Evolutionary conservation across 2,113 vertebrate species (phyloP), one percentile per base, ranked within the genome.

Genomic region (Heterochromis multidens): DNA sequence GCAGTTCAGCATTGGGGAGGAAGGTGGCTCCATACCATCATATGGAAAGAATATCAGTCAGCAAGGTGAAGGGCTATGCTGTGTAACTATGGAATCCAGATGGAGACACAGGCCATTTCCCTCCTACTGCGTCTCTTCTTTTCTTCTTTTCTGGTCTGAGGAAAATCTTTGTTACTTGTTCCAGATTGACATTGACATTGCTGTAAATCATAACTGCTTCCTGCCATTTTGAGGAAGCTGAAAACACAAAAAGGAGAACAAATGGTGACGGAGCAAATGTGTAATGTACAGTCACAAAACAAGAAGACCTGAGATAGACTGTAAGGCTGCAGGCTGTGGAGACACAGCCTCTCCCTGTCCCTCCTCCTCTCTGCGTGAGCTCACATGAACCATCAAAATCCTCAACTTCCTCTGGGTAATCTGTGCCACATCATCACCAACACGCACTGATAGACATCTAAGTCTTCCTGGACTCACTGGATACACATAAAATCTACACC

Each of bases 371-470:
- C 14, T 80, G 86, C 33, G 12, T 65, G 46, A 84, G 80, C 79
- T 65, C 78, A 77, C 80, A 79, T 31, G 78, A 89, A 82, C 70
- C 62, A 78, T 13, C 83, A 76, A 87, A 92, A 92, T 81, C 88
- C 77, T 37, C 33, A 1, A 65, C 72, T 89, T 91, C 89, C 87
- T 89, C 54, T n/a, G 60, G 52, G 27, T 7, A 85, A 83, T 81
- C 80, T 74, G 40, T 46, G 86, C 80, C 86, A 88, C 82, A 82
- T 80, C 81, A 78, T 83, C 67, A 49, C 43, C 5, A 80, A 84
- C 77, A 84, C 81, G 83, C 85, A 79, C 4, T 65, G 77, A 84
- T 46, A 49, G 27, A 25, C 13, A 59, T 62, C 27, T 3, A 25
- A 76, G 37, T 72, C 33, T 33, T 43, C 16, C 19, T 54, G 27